Percentiles rank a stretch among this genome's conserved stretches.
Evolutionary conservation across 2,888 invertebrate genomes (phyloP).

Genomic region (Timema podura): DNA sequence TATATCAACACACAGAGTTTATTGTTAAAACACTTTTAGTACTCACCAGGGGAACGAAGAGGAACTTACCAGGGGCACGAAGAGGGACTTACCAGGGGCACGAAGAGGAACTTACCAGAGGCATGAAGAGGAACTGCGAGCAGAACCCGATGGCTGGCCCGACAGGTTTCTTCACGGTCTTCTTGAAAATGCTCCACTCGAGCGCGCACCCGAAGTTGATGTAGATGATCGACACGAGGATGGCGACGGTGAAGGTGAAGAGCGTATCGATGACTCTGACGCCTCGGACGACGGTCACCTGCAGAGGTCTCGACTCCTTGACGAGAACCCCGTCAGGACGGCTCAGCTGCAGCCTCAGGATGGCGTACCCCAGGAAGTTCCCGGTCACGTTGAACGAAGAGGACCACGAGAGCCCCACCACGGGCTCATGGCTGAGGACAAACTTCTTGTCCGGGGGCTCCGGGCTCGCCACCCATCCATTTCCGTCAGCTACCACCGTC

Average conservation of each 20-base stretch:
- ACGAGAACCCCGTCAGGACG: conserved; percentile 23
- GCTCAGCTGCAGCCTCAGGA: conserved; percentile 19
- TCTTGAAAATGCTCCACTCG: conserved; percentile 65
- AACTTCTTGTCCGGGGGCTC: conserved; percentile 7
- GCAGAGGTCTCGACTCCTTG: conserved; percentile 41
- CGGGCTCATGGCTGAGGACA: neutral
- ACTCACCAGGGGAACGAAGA: too few species aligned
- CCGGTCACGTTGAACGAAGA: conserved; percentile 47
- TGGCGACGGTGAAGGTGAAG: conserved; percentile 70
- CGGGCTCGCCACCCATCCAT: neutral
- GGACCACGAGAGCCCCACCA: conserved; percentile 32
- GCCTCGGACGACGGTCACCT: conserved; percentile 57
- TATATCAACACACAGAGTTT: too few species aligned
- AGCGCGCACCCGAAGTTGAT: conserved; percentile 90
- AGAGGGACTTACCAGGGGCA: conserved; percentile 41
- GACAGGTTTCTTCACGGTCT: conserved; percentile 64
- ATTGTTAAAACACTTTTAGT: too few species aligned
- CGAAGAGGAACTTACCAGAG: conserved; percentile 58
- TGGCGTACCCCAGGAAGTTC: conserved; percentile 33
- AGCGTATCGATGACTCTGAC: conserved; percentile 64
- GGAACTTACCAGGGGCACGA: conserved; percentile 79
- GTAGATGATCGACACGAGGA: conserved; percentile 74
- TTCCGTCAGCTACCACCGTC: conserved; percentile 17
- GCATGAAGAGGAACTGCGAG: conserved; percentile 80
- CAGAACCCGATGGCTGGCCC: conserved; percentile 75